phyloP scores from a whole-genome alignment of 2,888 invertebrate species.

The Chloroclysta siterata region DNA sequence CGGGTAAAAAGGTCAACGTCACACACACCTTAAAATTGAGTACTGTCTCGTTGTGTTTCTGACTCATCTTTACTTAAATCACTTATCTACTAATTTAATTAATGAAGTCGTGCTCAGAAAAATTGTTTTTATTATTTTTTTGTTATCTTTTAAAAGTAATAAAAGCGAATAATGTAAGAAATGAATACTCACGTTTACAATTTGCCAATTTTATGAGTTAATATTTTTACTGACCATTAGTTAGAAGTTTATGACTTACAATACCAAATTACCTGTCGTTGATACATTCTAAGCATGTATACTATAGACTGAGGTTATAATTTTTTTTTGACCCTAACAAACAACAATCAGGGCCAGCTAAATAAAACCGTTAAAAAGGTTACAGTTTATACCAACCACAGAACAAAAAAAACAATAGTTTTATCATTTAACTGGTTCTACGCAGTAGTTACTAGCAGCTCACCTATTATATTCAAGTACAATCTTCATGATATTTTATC shows the following conservation, averaged over 20 bases:
- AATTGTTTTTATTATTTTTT: background rate
- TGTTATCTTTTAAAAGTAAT: conserved; percentile 10
- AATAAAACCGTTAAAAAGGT: too few species aligned
- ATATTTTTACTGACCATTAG: background rate
- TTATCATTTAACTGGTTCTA: too few species aligned
- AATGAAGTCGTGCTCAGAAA: conserved; percentile 10
- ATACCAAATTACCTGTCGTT: too few species aligned
- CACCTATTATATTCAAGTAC: background rate
- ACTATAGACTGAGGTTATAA: too few species aligned
- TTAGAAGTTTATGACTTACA: too few species aligned
- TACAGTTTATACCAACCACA: background rate
- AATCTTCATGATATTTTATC: background rate
- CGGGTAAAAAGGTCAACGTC: conserved; percentile 63
- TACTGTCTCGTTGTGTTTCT: conserved; percentile 3
- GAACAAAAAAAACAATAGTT: background rate
- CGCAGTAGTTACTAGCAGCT: background rate
- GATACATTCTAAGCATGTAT: too few species aligned
- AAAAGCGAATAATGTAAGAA: background rate
- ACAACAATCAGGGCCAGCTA: too few species aligned
- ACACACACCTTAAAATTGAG: conserved; percentile 33
- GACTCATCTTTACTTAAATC: conserved; percentile 6
- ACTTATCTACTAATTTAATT: background rate
- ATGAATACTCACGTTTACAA: conserved; percentile 13
- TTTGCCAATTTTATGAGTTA: conserved; percentile 1
- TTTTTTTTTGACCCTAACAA: too few species aligned